These are phyloP conservation scores for Strix aluco DNA, from an alignment of 2,113 vertebrate genomes.

Conservation along the genomic window DNA sequence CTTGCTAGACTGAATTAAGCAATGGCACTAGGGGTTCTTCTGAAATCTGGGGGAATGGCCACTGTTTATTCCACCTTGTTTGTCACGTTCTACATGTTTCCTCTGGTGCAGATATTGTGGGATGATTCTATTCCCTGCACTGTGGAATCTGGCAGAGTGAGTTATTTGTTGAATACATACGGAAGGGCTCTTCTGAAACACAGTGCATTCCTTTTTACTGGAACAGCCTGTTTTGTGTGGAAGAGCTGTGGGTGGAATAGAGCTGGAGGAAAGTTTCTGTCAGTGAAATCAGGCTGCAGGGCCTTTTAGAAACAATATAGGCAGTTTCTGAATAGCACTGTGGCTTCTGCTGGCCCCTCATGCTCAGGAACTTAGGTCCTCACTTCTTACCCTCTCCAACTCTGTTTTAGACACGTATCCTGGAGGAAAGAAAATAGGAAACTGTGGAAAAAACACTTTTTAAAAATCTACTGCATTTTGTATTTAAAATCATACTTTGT, in stretches of 20 bases:
- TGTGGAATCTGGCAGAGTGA: neutral
- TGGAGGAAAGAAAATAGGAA: neutral
- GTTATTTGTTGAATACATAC: neutral
- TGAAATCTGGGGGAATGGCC: neutral
- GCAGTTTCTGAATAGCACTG: neutral
- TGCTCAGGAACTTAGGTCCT: neutral
- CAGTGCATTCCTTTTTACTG: neutral
- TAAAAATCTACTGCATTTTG: neutral
- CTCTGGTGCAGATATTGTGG: neutral
- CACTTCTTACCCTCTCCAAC: neutral
- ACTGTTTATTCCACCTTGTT: neutral
- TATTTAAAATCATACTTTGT: neutral
- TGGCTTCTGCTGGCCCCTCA: neutral
- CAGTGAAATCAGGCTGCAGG: neutral
- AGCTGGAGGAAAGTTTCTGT: constrained; percentile 33
- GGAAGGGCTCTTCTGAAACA: constrained; percentile 9
- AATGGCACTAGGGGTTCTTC: neutral
- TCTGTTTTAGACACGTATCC: neutral
- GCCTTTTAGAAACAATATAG: neutral
- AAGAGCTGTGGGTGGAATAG: constrained; percentile 45
- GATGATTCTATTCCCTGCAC: neutral
- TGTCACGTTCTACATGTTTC: neutral
- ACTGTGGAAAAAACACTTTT: neutral
- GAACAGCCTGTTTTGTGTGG: constrained; percentile 2
- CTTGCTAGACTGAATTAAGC: neutral